Conservation (phyloP, 1,140 invertebrate genomes). For the Megalopta genalis region DNA sequence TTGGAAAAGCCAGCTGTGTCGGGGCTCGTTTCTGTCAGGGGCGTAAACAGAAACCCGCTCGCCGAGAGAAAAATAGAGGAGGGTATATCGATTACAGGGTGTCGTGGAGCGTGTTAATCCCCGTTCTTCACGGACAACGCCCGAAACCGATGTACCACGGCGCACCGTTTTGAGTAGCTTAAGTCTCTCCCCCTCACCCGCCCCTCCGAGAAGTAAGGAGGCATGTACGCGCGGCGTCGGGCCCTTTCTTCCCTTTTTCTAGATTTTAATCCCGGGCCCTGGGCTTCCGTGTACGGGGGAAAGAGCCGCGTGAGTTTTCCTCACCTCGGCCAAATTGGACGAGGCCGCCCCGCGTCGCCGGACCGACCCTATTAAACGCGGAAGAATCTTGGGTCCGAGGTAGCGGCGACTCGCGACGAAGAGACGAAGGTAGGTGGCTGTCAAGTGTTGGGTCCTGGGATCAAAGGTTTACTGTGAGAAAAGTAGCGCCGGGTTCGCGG, state of each 20-base stretch:
- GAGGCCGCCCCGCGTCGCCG: not conserved
- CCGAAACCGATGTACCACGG: constrained; percentile 16
- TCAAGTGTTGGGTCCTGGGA: not conserved
- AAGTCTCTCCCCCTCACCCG: not conserved
- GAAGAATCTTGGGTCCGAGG: not conserved
- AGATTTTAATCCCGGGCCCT: constrained; percentile 35
- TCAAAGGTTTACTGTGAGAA: not conserved
- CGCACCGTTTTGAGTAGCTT: constrained; percentile 53
- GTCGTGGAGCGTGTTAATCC: constrained; percentile 58
- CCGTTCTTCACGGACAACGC: constrained; percentile 42
- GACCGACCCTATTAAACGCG: not conserved
- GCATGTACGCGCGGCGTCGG: not conserved
- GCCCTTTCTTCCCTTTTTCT: constrained; percentile 41
- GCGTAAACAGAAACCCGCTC: constrained; percentile 55
- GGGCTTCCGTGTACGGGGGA: not conserved
- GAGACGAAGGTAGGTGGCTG: not conserved
- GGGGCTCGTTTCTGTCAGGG: constrained; percentile 15
- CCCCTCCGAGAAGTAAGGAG: not conserved
- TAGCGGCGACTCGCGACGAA: not conserved
- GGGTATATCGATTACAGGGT: constrained; percentile 65
- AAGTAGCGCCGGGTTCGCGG: no score
- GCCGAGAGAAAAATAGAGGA: not conserved
- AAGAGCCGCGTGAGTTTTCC: constrained; percentile 7
- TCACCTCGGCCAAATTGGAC: constrained; percentile 15
- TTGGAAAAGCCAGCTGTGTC: constrained; percentile 31